phyloP scores from a whole-genome alignment of 2,113 vertebrate genomes.

The Coryphaenoides rupestris region DNA sequence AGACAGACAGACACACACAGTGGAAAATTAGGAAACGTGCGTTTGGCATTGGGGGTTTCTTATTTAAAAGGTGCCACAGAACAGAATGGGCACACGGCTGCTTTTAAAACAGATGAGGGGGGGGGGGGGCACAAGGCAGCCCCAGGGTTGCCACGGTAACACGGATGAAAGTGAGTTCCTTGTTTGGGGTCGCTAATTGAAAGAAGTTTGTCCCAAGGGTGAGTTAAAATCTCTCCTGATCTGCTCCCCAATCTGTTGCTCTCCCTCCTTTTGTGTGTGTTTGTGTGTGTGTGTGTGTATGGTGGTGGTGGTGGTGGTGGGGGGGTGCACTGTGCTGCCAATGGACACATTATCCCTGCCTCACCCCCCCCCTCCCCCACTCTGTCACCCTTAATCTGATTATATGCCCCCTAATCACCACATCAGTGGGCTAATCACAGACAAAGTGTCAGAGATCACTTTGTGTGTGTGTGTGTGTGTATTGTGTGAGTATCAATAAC shows the following conservation, averaged over 20 bases:
- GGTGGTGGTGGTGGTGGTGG: background rate
- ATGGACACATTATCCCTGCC: constrained; percentile 40
- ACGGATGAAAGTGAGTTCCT: constrained; percentile 62
- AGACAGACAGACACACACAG: constrained; percentile 2
- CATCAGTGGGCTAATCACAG: constrained; percentile 52
- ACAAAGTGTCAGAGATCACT: constrained; percentile 47
- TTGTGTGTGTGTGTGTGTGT: constrained; percentile 13
- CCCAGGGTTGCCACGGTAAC: constrained; percentile 50
- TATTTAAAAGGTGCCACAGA: background rate
- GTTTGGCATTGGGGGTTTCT: constrained; percentile 16
- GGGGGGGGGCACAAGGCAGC: constrained; percentile 19
- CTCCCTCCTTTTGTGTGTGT: constrained; percentile 18
- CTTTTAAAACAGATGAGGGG: constrained; percentile 57
- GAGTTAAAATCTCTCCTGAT: constrained; percentile 59
- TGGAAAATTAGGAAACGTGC: background rate
- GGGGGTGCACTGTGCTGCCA: constrained; percentile 7
- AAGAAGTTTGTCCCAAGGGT: constrained; percentile 63
- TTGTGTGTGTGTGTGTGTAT: constrained; percentile 14
- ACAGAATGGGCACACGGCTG: constrained; percentile 20
- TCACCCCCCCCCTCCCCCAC: constrained; percentile 34
- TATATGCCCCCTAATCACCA: constrained; percentile 47
- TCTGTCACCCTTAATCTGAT: constrained; percentile 54
- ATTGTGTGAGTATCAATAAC: background rate
- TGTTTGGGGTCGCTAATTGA: constrained; percentile 69
- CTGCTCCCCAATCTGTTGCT: constrained; percentile 60